Evolutionary conservation across 2,888 invertebrate species (phyloP).

Genomic region (Sclerodermus sp.): DNA sequence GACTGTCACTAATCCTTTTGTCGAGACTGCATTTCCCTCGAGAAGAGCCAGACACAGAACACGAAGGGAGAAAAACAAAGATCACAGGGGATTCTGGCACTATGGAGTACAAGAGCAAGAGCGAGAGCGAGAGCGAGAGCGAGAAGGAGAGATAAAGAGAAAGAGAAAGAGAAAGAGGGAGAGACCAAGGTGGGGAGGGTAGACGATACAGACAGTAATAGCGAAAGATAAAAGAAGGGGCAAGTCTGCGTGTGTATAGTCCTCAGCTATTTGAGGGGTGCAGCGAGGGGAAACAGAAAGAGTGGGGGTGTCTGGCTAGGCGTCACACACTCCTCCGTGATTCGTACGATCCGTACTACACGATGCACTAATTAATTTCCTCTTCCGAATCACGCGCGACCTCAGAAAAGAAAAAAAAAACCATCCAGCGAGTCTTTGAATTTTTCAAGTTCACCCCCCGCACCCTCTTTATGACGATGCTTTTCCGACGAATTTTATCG

Average conservation of each 20-base stretch:
- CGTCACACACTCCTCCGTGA: conserved; percentile 53
- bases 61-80: conserved; percentile 10
- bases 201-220: conserved; percentile 33
- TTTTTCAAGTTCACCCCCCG: no score
- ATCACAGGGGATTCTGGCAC: no score
- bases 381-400: conserved; percentile 7
- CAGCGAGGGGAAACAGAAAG: conserved; percentile 14
- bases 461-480: no score
- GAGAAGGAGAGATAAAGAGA: conserved; percentile 8
- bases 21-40: conserved; percentile 5
- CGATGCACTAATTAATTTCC: conserved; percentile 42
- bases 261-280: conserved; percentile 42
- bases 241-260: conserved; percentile 19
- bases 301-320: conserved; percentile 41
- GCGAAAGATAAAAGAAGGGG: conserved; percentile 30
- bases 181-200: background rate
- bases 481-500: no score
- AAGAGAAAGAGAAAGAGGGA: conserved; percentile 13
- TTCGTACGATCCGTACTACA: conserved; percentile 32
- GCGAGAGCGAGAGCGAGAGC: conserved; percentile 11
- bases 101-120: conserved; percentile 10
- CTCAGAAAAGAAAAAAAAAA: background rate
- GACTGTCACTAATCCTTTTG: no score
- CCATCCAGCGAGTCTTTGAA: no score
- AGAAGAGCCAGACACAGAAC: conserved; percentile 21